Evolutionary conservation across 2,888 invertebrate species (phyloP).

Genomic region (Frankliniella intonsa): DNA sequence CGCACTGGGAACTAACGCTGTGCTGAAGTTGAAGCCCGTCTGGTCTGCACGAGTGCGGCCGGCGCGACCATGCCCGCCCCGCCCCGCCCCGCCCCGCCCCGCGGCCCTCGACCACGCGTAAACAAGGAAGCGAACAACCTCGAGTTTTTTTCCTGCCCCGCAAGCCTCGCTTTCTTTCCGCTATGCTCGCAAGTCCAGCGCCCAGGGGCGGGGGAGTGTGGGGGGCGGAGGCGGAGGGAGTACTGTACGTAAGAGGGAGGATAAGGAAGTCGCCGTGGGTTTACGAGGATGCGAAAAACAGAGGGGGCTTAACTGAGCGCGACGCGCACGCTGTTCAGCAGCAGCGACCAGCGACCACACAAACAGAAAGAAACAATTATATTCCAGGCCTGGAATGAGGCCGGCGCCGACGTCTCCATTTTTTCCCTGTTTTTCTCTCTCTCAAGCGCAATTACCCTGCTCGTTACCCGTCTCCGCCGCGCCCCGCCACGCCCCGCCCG

Average conservation of each 20-base stretch:
- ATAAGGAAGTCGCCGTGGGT: neutral
- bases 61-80: no score
- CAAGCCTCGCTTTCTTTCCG: neutral
- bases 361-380: constrained; percentile 10
- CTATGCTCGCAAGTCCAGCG: neutral
- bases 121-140: no score
- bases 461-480: neutral
- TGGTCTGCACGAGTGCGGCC: no score
- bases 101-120: no score
- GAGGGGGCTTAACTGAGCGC: constrained; percentile 10
- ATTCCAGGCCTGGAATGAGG: neutral
- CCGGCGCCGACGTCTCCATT: neutral
- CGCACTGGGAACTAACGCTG: no score
- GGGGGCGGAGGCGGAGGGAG: neutral
- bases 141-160: no score
- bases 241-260: neutral
- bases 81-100: no score
- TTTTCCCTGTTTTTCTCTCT: neutral
- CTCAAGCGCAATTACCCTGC: neutral
- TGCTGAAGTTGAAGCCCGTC: no score
- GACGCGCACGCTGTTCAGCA: neutral
- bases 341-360: neutral
- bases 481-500: no score
- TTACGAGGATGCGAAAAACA: neutral
- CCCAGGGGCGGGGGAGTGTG: neutral